A percentile compares a stretch with the other conserved stretches of the same genome.
Evolutionary conservation across 1,140 invertebrate species (phyloP).

Genomic region (Coptotermes formosanus): DNA sequence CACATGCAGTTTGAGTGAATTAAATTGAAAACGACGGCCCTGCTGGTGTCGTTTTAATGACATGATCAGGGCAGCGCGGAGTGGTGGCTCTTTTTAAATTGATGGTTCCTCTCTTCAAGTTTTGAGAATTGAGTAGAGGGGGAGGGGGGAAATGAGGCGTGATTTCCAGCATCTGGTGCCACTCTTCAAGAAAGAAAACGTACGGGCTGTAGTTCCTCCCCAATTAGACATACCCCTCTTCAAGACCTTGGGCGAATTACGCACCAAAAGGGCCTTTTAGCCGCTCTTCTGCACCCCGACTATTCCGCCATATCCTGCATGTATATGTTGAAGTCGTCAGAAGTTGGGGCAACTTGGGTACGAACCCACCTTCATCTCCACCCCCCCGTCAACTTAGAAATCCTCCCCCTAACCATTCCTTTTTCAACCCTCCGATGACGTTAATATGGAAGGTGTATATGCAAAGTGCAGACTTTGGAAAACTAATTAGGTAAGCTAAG

Average conservation of each 20-base stretch:
- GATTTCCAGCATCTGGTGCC: not conserved
- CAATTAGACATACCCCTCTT: not conserved
- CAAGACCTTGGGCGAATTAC: not conserved
- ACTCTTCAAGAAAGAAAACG: not conserved
- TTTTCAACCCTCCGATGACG: constrained; percentile 14
- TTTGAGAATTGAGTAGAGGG: not conserved
- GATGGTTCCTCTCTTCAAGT: not conserved
- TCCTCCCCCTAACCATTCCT: not conserved
- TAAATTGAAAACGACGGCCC: not conserved
- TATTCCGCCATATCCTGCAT: not conserved
- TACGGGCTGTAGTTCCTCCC: not conserved
- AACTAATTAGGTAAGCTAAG: constrained; percentile 19
- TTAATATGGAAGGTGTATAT: constrained; percentile 17
- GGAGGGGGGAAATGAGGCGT: not conserved
- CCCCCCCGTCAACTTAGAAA: not conserved
- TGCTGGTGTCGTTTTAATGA: not conserved
- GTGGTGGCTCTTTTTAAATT: not conserved
- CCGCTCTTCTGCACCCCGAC: not conserved
- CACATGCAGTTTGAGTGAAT: not conserved
- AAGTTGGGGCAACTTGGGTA: constrained; percentile 10
- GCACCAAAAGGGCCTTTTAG: not conserved
- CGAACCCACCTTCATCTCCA: not conserved
- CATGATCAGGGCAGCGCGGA: not conserved
- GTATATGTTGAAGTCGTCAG: not conserved
- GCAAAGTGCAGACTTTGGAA: constrained; percentile 16